Evolutionary conservation across 2,888 invertebrate genomes (phyloP), one percentile per base, ranked within the genome.

Genomic region (Parthenolecanium corni): DNA sequence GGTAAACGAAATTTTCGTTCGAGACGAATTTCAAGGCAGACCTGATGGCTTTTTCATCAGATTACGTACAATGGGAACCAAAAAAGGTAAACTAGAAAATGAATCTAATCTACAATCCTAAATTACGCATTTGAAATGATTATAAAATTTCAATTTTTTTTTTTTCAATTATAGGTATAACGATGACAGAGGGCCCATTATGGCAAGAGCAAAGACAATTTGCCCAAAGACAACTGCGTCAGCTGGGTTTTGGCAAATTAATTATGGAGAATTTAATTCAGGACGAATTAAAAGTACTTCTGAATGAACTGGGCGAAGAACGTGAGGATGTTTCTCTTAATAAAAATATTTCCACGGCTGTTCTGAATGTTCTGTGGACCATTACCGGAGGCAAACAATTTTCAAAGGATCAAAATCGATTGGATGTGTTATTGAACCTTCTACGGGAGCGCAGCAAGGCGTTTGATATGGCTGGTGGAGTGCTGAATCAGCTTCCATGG

Each of bases 291-390:
- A 65, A 71, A 65, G n/a, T 11, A 11, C 47, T 65, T 5, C 47
- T 64, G 1, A 21, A 63, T 5, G 47, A 49, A 12, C 23, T 67
- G 12, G 25, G 21, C 2, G 47, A 61, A 2, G 3, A 12, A 2
- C 25, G 36, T 4, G 62, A 56, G 3, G 56, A 64, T 18, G 31
- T 66, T 0, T 64, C 58, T 1, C 46, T 64, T 4, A 23, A 42
- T 11, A 14, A 36, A n/a, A 36, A 61, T 11, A 31, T 66, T 12
- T 62, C 64, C 14, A 21, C 66, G 6, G 52, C 64, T 9, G 79
- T 83, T 1, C 75, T 85, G 49, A 84, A 83, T 70, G 80, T 84
- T 0, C 71, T 85, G 9, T 85, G 84, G 84, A 76, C 75, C 14
- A 71, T 84, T 25, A 75, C 78, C 3, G 79, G 81, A 62, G 76